Base-by-base conservation (phyloP, 2,888 invertebrate genomes). In the Rhyacophila evoluta region DNA sequence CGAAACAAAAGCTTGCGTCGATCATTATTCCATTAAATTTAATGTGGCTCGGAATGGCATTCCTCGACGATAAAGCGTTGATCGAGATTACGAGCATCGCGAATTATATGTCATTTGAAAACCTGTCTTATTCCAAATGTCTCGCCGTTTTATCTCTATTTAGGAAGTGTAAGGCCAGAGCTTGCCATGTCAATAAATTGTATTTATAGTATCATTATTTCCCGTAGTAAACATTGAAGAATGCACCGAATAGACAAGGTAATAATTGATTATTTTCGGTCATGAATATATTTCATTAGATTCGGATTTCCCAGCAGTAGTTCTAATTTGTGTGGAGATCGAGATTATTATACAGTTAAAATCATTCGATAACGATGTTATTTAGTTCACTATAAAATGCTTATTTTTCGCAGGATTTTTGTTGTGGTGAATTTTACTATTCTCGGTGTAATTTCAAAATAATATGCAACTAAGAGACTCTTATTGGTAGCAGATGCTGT, bases 1-100 rank as follows among this genome's bases (percentile, higher is more conserved):
- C 55, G 55, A 55, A 55, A 55, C 55, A 55, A 55, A 55, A 55
- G 55, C 6, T 55, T 55, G 55, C 19, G 55, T 55, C 55, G 55
- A 55, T 55, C 5, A 10, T 25, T 25, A 55, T 55, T 25, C 15
- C 55, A 55, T 55, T 55, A 55, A 55, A 55, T 25, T 55, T 19
- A 8, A 25, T 10, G 25, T 55, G 12, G 6, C 2, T 55, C 19
- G 15, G 55, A 25, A 55, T 55, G 55, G 15, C 55, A 55, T 55
- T 55, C 19, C 10, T 8, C 12, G 6, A 6, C 10, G 19, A 55
- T 19, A 12, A 1, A 15, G 1, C 4, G 15, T n/a, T 39, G 12
- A 39, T 39, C 12, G 4, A 41, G 19, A 15, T n/a, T 12, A 2
- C 19, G 8, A 8, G 55, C 8, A 8, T 55, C 10, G 55, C 55